Percentiles rank a stretch among this genome's conserved stretches.
Evolutionary conservation across 2,113 vertebrate genomes (phyloP).

Genomic region (Limanda limanda): DNA sequence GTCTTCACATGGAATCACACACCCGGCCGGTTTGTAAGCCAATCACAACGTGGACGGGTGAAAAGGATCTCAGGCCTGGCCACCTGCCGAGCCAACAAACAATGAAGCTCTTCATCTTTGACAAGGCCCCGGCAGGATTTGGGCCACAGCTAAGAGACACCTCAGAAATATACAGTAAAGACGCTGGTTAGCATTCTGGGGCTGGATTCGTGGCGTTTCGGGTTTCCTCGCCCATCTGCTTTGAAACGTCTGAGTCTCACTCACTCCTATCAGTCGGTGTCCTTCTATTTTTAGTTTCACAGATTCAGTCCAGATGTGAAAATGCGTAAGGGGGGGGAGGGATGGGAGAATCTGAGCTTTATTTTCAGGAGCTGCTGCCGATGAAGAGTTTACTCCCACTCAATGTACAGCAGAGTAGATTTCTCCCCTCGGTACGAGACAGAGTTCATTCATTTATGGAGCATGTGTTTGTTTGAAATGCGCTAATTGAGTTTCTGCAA

Average conservation of each 20-base stretch:
- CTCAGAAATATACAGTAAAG: constrained; percentile 30
- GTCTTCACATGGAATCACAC: constrained; percentile 64
- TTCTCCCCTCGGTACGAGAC: constrained; percentile 2
- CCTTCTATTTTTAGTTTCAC: constrained; percentile 58
- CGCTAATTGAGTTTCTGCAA: constrained; percentile 47
- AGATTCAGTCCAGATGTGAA: constrained; percentile 75
- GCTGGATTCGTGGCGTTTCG: constrained; percentile 36
- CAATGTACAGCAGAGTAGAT: background rate
- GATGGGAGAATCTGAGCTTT: constrained; percentile 1
- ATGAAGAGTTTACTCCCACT: constrained; percentile 37
- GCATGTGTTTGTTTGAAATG: constrained; percentile 40
- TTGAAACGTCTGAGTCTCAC: constrained; percentile 35
- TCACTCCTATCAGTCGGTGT: constrained; percentile 53
- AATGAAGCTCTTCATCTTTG: constrained; percentile 71
- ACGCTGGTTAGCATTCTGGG: constrained; percentile 49
- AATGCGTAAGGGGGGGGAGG: background rate
- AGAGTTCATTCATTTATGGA: constrained; percentile 32
- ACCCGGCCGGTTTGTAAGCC: constrained; percentile 56
- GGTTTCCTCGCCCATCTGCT: constrained; percentile 18
- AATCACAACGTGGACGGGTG: constrained; percentile 49
- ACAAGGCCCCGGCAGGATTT: constrained; percentile 38
- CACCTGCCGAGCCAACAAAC: constrained; percentile 62
- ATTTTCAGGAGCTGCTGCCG: constrained; percentile 18
- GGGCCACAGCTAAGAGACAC: constrained; percentile 27
- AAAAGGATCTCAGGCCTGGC: constrained; percentile 65